phyloP scores from a whole-genome alignment of 2,797 vertebrate species.

The Oreochromis mossambicus region DNA sequence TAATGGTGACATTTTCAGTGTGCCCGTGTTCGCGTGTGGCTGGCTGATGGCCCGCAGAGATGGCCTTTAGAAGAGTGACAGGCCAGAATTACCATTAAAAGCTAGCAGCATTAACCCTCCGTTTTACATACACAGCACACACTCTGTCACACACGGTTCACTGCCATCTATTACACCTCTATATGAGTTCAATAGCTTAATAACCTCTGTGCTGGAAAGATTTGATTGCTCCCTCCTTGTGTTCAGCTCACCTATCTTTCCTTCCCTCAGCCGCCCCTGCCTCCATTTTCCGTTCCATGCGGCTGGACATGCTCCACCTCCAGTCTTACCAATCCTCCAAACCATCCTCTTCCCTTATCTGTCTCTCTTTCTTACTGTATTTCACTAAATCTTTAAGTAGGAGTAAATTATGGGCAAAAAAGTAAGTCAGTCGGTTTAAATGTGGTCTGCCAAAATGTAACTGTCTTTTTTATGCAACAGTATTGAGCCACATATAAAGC shows the following conservation, averaged over 20 bases:
- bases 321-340: slow-evolving; percentile 7
- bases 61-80: slow-evolving; percentile 76
- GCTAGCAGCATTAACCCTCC: slow-evolving; percentile 51
- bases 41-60: slow-evolving; percentile 72
- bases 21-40: slow-evolving; percentile 56
- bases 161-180: slow-evolving; percentile 36
- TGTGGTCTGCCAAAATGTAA: not conserved
- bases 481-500: not conserved
- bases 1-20: slow-evolving; percentile 78
- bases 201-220: slow-evolving; percentile 40
- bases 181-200: slow-evolving; percentile 47
- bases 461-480: not conserved
- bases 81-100: slow-evolving; percentile 69
- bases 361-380: not conserved
- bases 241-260: slow-evolving; percentile 30
- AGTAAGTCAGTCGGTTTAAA: not conserved
- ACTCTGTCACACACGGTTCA: slow-evolving; percentile 2
- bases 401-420: not conserved
- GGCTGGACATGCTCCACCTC: not conserved
- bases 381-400: not conserved
- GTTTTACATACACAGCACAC: slow-evolving; percentile 44
- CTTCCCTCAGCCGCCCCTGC: slow-evolving; percentile 27
- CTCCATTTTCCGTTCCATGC: slow-evolving; percentile 27
- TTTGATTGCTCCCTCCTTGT: slow-evolving; percentile 32
- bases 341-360: not conserved